Conservation (phyloP, 2,888 invertebrate genomes). For the Tortrix viridana region DNA sequence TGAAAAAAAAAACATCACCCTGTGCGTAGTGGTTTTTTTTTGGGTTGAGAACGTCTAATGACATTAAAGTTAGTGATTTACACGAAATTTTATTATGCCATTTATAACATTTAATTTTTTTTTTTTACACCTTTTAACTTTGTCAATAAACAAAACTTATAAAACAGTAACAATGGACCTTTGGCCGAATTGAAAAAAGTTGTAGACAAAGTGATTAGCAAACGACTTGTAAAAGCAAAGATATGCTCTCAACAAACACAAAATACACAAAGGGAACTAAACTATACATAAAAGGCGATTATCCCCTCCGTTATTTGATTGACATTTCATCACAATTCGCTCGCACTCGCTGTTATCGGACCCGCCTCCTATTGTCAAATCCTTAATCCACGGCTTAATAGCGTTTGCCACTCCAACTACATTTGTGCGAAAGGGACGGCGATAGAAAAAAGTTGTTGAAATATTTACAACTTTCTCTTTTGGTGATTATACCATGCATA, state of each 20-base stretch:
- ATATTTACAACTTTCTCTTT: too few species aligned
- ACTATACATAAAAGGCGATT: slow-evolving; percentile 45
- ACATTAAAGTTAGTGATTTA: too few species aligned
- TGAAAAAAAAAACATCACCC: too few species aligned
- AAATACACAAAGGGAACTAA: slow-evolving; percentile 38
- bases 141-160: slow-evolving; percentile 11
- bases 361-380: slow-evolving; percentile 53
- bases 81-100: too few species aligned
- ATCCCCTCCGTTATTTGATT: slow-evolving; percentile 59
- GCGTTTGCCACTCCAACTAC: slow-evolving; percentile 1
- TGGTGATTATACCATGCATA: too few species aligned
- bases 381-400: background rate
- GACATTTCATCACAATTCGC: slow-evolving; percentile 56
- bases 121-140: too few species aligned
- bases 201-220: slow-evolving; percentile 62
- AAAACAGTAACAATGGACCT: too few species aligned
- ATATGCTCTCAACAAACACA: background rate
- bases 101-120: too few species aligned
- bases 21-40: too few species aligned
- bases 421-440: slow-evolving; percentile 10
- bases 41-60: too few species aligned
- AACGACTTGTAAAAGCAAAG: slow-evolving; percentile 29
- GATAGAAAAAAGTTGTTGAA: background rate
- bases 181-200: slow-evolving; percentile 32
- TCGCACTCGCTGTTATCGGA: slow-evolving; percentile 46